phyloP scores from a whole-genome alignment of 2,797 vertebrate genomes.

The Sebastes itinus region DNA sequence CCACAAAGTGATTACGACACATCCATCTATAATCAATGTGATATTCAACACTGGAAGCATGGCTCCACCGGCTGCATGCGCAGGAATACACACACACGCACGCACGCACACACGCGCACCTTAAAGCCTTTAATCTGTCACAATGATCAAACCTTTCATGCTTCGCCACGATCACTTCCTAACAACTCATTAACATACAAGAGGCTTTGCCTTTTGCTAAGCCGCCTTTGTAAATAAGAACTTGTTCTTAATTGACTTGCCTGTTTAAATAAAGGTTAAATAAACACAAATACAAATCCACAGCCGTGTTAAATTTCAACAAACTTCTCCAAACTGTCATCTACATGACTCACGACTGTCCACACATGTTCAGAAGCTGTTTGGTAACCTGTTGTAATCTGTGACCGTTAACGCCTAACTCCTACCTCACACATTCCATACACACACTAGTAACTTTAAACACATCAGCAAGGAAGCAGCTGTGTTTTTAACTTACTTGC shows the following conservation, averaged over 20 bases:
- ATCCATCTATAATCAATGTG: not conserved
- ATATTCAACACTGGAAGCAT: constrained; percentile 50
- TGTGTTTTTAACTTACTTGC: not conserved
- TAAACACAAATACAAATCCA: not conserved
- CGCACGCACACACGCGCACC: not conserved
- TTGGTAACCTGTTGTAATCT: not conserved
- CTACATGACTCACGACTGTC: constrained; percentile 5
- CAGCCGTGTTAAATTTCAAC: not conserved
- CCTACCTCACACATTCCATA: not conserved
- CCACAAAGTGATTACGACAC: not conserved
- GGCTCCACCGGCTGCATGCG: constrained; percentile 68
- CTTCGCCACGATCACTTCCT: not conserved
- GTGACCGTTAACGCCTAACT: not conserved
- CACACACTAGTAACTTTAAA: not conserved
- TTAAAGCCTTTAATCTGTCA: constrained; percentile 3
- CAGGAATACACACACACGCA: not conserved
- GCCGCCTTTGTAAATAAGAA: too few species aligned
- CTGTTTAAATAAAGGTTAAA: too few species aligned
- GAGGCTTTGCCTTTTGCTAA: too few species aligned
- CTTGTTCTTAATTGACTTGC: too few species aligned
- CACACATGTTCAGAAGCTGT: not conserved
- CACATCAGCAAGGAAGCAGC: not conserved
- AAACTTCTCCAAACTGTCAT: not conserved
- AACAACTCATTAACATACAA: not conserved
- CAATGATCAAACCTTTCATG: not conserved